Conservation (phyloP, 2,113 vertebrate species). For the Gopherus flavomarginatus region DNA sequence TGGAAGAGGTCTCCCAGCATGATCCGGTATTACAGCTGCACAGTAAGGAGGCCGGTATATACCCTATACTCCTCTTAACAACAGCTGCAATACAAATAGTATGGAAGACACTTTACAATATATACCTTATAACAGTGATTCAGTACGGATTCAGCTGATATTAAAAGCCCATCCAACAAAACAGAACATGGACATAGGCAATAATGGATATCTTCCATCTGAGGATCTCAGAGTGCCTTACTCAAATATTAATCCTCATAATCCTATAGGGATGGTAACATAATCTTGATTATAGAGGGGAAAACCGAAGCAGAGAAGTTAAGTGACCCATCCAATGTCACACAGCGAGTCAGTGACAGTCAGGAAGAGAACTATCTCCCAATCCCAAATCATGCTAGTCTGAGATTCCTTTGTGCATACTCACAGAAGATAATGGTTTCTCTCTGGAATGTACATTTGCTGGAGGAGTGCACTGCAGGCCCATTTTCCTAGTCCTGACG, state of each 20-base stretch:
- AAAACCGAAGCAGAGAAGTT: neutral
- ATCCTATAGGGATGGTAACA: neutral
- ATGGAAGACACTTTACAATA: neutral
- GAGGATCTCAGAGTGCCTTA: neutral
- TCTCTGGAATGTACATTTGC: neutral
- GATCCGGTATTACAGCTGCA: neutral
- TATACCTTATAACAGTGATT: neutral
- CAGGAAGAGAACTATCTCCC: neutral
- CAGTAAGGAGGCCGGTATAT: neutral
- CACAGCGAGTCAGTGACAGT: neutral
- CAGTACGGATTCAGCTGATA: neutral
- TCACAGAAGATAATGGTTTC: neutral
- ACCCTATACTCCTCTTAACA: neutral
- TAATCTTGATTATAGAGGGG: neutral
- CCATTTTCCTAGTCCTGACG: neutral
- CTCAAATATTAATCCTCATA: neutral
- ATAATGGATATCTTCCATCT: neutral
- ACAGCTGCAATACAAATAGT: neutral
- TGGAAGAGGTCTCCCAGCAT: neutral
- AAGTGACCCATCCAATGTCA: neutral
- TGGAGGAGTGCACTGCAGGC: neutral
- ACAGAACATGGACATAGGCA: neutral
- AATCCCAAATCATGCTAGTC: neutral
- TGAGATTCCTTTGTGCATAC: neutral
- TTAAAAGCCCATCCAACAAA: neutral